These are phyloP conservation scores for Zaprionus nigranus DNA, from an alignment of 1,140 invertebrate genomes.

Conservation along the genomic window DNA sequence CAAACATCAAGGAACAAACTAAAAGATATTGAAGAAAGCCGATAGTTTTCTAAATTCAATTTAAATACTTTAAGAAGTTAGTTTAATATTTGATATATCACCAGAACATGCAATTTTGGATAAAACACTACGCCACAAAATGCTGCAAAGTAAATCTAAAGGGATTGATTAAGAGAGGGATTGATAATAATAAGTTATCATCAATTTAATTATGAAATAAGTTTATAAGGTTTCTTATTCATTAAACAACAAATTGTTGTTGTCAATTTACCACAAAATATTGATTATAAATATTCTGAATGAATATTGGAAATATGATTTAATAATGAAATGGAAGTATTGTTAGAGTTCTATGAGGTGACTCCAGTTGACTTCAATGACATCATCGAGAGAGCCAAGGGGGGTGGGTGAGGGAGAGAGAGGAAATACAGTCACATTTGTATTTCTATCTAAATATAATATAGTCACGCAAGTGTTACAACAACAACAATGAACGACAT, in stretches of 20 bases:
- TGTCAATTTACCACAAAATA: conserved; percentile 19
- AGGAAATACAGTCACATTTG: conserved; percentile 31
- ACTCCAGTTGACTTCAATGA: conserved; percentile 50
- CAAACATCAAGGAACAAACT: conserved; percentile 22
- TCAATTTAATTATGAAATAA: not conserved
- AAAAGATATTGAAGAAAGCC: conserved; percentile 16
- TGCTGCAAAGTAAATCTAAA: conserved; percentile 21
- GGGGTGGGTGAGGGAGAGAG: conserved; percentile 37
- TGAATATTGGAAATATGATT: conserved; percentile 9
- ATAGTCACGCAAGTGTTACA: conserved; percentile 39
- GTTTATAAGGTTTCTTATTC: conserved; percentile 4
- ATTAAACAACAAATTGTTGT: conserved; percentile 9
- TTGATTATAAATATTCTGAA: conserved; percentile 11
- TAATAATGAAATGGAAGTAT: conserved; percentile 11
- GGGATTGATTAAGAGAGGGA: not conserved
- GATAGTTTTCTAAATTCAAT: conserved; percentile 1
- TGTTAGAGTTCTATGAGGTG: conserved; percentile 6
- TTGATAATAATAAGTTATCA: not conserved
- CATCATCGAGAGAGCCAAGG: conserved; percentile 52
- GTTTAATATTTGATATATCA: not conserved
- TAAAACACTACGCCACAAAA: conserved; percentile 7
- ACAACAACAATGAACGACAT: conserved; percentile 1
- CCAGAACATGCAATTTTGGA: conserved; percentile 10
- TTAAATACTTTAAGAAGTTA: conserved; percentile 4
- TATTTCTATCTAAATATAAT: conserved; percentile 44